A percentile compares a stretch with the other conserved stretches of the same genome.
Conservation (phyloP, 2,113 vertebrate species). For the Cervus canadensis region DNA sequence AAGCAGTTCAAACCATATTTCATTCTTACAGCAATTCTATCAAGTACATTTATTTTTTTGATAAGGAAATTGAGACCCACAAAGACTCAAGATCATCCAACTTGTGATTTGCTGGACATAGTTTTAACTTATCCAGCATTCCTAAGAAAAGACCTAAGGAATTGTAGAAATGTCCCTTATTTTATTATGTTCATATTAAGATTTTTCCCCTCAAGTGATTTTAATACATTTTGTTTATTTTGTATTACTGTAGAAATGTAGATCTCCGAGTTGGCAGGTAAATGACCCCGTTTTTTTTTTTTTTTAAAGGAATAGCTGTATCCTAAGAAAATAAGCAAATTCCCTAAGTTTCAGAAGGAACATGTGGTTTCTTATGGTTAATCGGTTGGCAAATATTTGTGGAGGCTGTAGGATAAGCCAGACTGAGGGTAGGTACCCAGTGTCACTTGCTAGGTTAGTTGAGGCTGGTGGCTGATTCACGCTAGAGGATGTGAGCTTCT, state of each 20-base stretch:
- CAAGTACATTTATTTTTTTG: not conserved
- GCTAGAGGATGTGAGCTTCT: not conserved
- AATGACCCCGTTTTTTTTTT: not conserved
- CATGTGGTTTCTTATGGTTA: not conserved
- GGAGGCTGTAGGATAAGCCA: not conserved
- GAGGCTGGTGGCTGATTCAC: not conserved
- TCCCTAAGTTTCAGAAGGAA: not conserved
- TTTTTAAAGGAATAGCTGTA: not conserved
- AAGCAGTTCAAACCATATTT: not conserved
- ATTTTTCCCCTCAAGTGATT: not conserved
- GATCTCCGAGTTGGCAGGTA: not conserved
- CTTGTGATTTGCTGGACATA: not conserved
- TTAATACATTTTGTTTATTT: not conserved
- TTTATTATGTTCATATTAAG: not conserved
- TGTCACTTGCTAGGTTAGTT: not conserved
- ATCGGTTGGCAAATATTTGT: not conserved
- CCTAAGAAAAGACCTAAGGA: not conserved
- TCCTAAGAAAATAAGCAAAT: not conserved
- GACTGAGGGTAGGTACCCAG: too few species aligned
- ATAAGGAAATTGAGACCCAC: not conserved
- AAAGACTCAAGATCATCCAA: not conserved
- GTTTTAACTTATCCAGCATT: not conserved
- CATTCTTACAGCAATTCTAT: not conserved
- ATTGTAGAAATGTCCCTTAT: not conserved
- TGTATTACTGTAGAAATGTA: not conserved